Conservation (phyloP, 1,140 invertebrate species). For the Caenorhabditis remanei region DNA sequence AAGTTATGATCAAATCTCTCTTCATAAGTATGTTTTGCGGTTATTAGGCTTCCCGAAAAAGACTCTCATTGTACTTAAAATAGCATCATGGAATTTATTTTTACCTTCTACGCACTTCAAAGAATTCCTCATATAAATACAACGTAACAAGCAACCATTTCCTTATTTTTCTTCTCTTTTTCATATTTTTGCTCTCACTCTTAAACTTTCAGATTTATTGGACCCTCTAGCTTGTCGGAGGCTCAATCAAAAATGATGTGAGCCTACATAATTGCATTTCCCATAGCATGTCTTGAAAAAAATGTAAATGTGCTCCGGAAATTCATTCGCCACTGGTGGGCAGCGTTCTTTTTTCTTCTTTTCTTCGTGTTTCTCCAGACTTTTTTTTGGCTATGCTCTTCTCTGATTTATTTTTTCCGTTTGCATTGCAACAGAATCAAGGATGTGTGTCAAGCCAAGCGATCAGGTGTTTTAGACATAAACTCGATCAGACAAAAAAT, state of each 20-base stretch:
- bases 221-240: background rate
- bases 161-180: background rate
- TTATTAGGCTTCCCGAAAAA: conserved; percentile 10
- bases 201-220: background rate
- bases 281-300: conserved; percentile 50
- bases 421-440: background rate
- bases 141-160: background rate
- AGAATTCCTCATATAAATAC: background rate
- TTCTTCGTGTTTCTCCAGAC: conserved; percentile 19
- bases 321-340: conserved; percentile 44
- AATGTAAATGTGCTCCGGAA: conserved; percentile 55
- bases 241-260: conserved; percentile 50
- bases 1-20: background rate
- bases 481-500: conserved; percentile 18
- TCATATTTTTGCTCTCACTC: background rate
- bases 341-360: conserved; percentile 40
- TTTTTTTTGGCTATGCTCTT: background rate
- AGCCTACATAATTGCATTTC: conserved; percentile 53
- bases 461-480: conserved; percentile 48
- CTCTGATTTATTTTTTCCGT: conserved; percentile 42
- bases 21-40: conserved; percentile 32
- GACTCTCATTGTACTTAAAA: background rate
- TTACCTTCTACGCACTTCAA: background rate
- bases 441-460: conserved; percentile 7
- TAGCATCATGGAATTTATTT: background rate